Percentiles rank a stretch among this genome's conserved stretches.
phyloP scores from a whole-genome alignment of 2,797 vertebrate species.

The Anableps anableps region DNA sequence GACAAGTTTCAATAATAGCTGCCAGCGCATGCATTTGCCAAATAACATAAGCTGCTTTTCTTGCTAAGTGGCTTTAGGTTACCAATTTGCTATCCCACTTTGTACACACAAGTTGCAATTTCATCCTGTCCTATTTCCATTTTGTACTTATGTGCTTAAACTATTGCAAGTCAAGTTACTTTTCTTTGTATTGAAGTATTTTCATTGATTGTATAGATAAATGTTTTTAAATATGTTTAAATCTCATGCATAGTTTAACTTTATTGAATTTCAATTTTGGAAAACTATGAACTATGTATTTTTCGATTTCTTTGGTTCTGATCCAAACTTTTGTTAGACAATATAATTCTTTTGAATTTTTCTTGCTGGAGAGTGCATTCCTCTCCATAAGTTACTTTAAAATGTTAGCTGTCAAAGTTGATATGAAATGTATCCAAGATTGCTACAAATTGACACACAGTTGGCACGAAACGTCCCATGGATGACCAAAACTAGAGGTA shows the following conservation, averaged over 20 bases:
- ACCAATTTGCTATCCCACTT: background rate
- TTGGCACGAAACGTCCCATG: background rate
- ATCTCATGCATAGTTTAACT: background rate
- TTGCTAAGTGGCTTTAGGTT: background rate
- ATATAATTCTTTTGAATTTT: background rate
- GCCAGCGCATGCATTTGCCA: background rate
- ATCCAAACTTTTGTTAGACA: background rate
- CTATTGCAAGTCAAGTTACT: background rate
- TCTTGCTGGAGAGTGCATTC: background rate
- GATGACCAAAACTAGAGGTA: background rate
- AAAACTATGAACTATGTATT: no score
- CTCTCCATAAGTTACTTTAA: background rate
- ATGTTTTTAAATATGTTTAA: background rate
- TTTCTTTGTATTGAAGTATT: background rate
- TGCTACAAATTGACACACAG: background rate
- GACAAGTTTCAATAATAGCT: background rate
- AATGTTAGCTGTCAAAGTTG: background rate
- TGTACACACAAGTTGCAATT: background rate
- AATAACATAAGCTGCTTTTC: background rate
- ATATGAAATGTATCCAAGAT: background rate
- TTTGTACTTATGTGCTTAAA: background rate
- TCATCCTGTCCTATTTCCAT: background rate
- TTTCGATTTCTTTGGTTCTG: background rate
- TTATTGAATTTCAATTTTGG: background rate
- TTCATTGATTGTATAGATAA: background rate